A percentile compares a stretch with the other conserved stretches of the same genome.
phyloP scores from a whole-genome alignment of 2,888 invertebrate genomes.

The Galerucella pusilla region DNA sequence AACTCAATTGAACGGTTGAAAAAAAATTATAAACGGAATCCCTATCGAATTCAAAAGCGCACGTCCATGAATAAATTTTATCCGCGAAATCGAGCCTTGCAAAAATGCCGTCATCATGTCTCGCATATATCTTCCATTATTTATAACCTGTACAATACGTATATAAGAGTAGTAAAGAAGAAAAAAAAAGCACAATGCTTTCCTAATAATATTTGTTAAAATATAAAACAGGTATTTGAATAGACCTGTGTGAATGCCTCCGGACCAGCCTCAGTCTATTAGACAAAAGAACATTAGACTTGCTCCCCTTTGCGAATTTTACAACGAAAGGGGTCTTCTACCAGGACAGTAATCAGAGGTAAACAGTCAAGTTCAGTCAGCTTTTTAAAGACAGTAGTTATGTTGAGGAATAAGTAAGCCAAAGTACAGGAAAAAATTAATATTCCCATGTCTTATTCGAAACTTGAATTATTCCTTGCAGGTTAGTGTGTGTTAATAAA shows the following conservation, averaged over 20 bases:
- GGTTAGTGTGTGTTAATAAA: too few species aligned
- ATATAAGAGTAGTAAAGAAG: constrained; percentile 38
- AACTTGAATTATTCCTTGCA: too few species aligned
- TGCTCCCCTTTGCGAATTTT: constrained; percentile 55
- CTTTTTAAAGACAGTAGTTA: too few species aligned
- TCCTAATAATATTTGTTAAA: constrained; percentile 52
- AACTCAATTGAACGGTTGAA: too few species aligned
- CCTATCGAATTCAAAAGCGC: neutral
- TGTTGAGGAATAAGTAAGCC: too few species aligned
- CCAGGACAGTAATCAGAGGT: constrained; percentile 21
- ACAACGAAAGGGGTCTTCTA: constrained; percentile 46
- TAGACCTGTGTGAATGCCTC: constrained; percentile 48
- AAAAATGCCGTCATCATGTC: constrained; percentile 36
- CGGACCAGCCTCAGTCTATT: constrained; percentile 45
- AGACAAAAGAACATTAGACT: constrained; percentile 56
- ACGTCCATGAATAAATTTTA: constrained; percentile 24
- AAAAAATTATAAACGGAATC: neutral
- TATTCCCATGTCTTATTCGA: too few species aligned
- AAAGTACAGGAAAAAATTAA: too few species aligned
- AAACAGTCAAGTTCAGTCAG: too few species aligned
- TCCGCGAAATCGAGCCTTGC: constrained; percentile 34
- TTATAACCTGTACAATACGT: constrained; percentile 37
- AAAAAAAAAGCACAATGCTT: constrained; percentile 45
- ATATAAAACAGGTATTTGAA: constrained; percentile 54
- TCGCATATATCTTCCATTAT: constrained; percentile 36